phyloP scores from a whole-genome alignment of 1,140 invertebrate genomes.

The Papilio helenus region DNA sequence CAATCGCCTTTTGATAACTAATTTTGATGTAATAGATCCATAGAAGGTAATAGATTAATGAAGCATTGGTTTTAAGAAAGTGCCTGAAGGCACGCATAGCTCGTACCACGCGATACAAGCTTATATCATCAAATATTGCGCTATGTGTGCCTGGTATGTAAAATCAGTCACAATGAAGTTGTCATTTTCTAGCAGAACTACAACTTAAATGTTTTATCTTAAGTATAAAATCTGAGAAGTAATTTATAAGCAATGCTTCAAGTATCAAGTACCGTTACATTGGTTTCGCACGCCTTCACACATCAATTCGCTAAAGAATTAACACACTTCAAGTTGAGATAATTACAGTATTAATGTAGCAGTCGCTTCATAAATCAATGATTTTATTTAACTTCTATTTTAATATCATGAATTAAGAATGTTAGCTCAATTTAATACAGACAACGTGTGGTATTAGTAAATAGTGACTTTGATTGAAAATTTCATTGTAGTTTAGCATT shows the following conservation, averaged over 20 bases:
- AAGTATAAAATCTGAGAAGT: neutral
- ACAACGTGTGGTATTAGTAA: too few relatives aligned
- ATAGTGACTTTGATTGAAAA: neutral
- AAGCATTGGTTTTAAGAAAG: conserved; percentile 10
- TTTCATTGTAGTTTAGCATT: neutral
- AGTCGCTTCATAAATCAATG: neutral
- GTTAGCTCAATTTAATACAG: neutral
- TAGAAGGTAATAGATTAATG: conserved; percentile 13
- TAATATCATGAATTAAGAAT: neutral
- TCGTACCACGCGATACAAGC: conserved; percentile 15
- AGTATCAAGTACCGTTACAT: neutral
- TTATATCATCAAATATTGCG: neutral
- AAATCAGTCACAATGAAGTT: neutral
- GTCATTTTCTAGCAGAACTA: too few relatives aligned
- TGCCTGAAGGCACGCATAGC: conserved; percentile 15
- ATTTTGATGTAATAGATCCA: conserved; percentile 12
- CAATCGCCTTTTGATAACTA: conserved; percentile 2
- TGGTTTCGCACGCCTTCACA: neutral
- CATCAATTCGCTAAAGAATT: neutral
- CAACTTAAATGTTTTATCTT: too few relatives aligned
- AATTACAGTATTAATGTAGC: neutral
- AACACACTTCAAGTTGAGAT: neutral
- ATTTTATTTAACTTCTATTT: neutral
- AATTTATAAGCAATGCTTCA: neutral
- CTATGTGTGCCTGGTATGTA: neutral